Evolutionary conservation across 2,113 vertebrate species (phyloP), one percentile per base, ranked within the genome.

Genomic region (Ciconia maguari): DNA sequence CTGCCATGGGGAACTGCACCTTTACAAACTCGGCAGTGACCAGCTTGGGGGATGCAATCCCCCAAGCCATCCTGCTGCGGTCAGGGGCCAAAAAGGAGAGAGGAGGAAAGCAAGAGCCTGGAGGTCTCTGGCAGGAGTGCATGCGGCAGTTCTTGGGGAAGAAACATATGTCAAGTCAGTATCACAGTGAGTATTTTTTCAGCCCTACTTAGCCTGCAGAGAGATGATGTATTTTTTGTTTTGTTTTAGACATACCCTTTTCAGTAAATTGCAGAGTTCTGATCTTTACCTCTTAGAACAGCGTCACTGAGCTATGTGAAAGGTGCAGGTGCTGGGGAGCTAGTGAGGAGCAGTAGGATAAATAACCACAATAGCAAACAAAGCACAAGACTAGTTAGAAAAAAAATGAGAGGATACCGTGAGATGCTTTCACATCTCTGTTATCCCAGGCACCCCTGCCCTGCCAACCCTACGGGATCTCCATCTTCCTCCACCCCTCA

Each of bases 401-500:
- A 27, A 55, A 49, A 48, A 51, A 27, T 0, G 2, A 51, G 26
- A 88, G 44, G 58, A 64, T 87, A 16, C 58, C 4, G 0, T 54
- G 32, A 90, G 29, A 8, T 32, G 19, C 22, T 92, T 92, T 88
- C 34, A 60, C 1, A 1, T 30, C 25, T 78, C 34, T 49, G 0
- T 38, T 29, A 72, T 2, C 32, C 42, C 49, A 64, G 8, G 9
- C 32, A 57, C 16, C 4, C 2, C 0, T 1, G 4, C 11, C 41
- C 48, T 91, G 57, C 46, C 72, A 75, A 17, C 13, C 21, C 29
- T 49, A 34, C 0, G 9, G 75, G 16, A 76, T n/a, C 32, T 58
- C 42, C 51, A 62, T 16, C 46, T 78, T 78, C 27, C 20, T 86
- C 58, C 18, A 34, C 15, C 25, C 18, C 27, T 87, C 75, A 42